These are phyloP conservation scores for Odontesthes bonariensis DNA, from an alignment of 2,113 vertebrate species.

Conservation along the genomic window DNA sequence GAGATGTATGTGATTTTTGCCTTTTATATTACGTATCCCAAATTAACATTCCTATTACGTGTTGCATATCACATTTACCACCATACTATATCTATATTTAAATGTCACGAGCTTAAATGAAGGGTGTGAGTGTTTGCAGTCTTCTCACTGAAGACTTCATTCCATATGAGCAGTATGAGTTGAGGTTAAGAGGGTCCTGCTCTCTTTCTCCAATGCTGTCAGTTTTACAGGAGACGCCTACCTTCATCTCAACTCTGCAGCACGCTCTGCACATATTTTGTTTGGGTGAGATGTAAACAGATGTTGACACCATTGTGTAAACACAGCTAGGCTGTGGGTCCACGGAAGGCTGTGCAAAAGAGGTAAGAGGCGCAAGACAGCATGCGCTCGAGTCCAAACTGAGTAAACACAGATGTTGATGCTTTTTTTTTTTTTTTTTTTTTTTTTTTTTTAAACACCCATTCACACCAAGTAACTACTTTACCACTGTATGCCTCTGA, in stretches of 20 bases:
- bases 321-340: slow-evolving; percentile 19
- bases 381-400: background rate
- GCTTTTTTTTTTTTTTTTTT: background rate
- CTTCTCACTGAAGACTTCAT: background rate
- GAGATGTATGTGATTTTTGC: background rate
- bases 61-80: background rate
- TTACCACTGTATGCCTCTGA: background rate
- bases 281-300: slow-evolving; percentile 60
- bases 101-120: slow-evolving; percentile 36
- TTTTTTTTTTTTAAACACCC: background rate
- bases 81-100: rapidly evolving
- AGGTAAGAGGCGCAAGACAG: slow-evolving; percentile 5
- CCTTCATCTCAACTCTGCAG: slow-evolving; percentile 37
- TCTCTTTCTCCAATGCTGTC: slow-evolving; percentile 52
- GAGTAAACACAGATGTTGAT: slow-evolving; percentile 2
- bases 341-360: background rate
- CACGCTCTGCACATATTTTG: slow-evolving; percentile 16
- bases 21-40: background rate
- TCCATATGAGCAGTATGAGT: slow-evolving; percentile 13
- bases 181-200: slow-evolving; percentile 65
- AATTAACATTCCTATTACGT: background rate
- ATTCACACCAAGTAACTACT: slow-evolving; percentile 4
- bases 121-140: slow-evolving; percentile 37
- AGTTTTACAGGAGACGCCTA: slow-evolving; percentile 38
- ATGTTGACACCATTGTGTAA: slow-evolving; percentile 57